These are phyloP conservation scores for Orcinus orca DNA, from an alignment of 2,113 vertebrate genomes.

Conservation along the genomic window DNA sequence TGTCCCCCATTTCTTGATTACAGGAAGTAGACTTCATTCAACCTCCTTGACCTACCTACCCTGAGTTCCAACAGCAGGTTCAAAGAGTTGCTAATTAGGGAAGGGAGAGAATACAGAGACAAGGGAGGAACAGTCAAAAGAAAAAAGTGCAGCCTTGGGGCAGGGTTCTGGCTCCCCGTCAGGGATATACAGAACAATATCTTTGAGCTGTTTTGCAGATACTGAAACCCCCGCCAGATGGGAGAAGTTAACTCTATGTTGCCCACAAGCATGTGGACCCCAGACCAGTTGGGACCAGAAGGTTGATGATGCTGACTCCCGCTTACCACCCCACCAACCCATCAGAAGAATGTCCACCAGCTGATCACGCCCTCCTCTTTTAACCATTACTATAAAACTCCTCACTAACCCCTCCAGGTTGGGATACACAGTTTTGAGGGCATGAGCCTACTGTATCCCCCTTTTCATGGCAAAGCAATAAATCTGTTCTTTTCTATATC, in stretches of 20 bases:
- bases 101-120: background rate
- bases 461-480: background rate
- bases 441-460: background rate
- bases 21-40: background rate
- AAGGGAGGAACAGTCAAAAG: background rate
- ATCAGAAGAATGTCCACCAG: background rate
- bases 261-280: background rate
- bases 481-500: background rate
- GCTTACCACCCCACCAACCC: background rate
- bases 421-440: background rate
- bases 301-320: background rate
- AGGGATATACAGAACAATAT: fast-evolving
- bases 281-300: background rate
- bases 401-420: background rate
- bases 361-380: background rate
- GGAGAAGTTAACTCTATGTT: background rate
- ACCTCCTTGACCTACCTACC: background rate
- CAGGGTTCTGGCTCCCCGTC: too few relatives aligned
- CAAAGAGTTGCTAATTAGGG: background rate
- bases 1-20: background rate
- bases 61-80: background rate
- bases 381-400: background rate
- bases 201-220: background rate
- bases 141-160: background rate
- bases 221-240: background rate